Base-by-base conservation (phyloP, 1,140 invertebrate species). In the Aricia agestis region DNA sequence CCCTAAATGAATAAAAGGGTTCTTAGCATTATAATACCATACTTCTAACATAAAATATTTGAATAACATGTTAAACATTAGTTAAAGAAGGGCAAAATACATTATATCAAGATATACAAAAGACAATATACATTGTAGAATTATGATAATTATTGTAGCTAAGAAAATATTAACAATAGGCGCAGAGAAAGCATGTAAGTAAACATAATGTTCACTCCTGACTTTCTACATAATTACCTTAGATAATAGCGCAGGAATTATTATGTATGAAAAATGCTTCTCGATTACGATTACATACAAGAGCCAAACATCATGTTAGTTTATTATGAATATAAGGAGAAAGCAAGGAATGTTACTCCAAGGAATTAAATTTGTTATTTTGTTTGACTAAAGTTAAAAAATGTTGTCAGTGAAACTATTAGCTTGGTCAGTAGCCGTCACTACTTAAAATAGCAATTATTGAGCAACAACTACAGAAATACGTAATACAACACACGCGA, bases 381-480 rank as follows among this genome's bases (percentile, higher is more conserved):
- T 15, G 25, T 0, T 0, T 25, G 25, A 2, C 25, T 36, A 9
- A 36, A 13, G 45, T 52, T 52, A 52, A 1, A 52, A 7, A 13
- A 15, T 52, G 11, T 52, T 52, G 9, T 36, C 36, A 52, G 13
- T 13, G 45, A 52, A 52, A 11, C 45, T 52, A 1, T 13, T 52
- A 52, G 45, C 13, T 63, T 31, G 10, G 59, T 7, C 18, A 25
- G 59, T 19, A 63, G 10, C 59, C 59, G 85, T 87, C 86, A 88
- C 77, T 77, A 83, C 81, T 79, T 79, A 88, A 89, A 89, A 88
- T 89, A 89, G 85, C 76, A 74, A 77, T 80, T 82, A 84, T 82
- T 80, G 73, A 79, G 76, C 75, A 77, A 82, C 70, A 59, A 68
- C 65, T 61, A 73, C 72, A 73, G 70, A 77, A 81, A 81, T 77